Conservation (phyloP, 2,113 vertebrate species). For the Pteruthius melanotis region DNA sequence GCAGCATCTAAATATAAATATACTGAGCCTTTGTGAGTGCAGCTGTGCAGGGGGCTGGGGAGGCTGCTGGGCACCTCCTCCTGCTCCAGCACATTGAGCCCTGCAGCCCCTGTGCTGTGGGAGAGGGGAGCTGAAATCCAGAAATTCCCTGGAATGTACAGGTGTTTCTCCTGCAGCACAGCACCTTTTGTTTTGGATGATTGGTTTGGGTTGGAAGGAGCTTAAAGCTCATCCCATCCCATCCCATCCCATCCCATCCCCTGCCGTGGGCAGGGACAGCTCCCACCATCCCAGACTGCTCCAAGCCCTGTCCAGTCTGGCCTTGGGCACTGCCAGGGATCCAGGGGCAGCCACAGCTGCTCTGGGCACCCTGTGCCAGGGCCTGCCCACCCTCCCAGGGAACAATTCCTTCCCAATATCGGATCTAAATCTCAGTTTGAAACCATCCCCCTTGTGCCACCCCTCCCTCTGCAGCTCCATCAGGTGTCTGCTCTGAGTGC, state of each 20-base stretch:
- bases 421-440: neutral
- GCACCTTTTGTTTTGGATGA: accelerated
- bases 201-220: neutral
- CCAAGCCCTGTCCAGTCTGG: neutral
- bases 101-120: accelerated
- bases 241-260: no score
- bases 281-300: neutral
- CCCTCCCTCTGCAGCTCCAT: neutral
- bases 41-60: conserved; percentile 10
- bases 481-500: neutral
- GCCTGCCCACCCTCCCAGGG: neutral
- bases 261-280: neutral
- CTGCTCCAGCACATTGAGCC: neutral
- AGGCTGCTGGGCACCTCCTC: neutral
- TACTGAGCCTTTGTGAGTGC: neutral
- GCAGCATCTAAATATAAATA: conserved; percentile 35
- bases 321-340: neutral
- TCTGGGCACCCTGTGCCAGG: neutral
- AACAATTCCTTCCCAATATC: neutral
- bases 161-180: neutral
- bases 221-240: neutral
- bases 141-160: accelerated
- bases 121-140: no score
- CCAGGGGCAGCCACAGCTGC: neutral
- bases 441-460: neutral